Evolutionary conservation across 2,797 vertebrate genomes (phyloP), one percentile per base, ranked within the genome.

Genomic region (Coreius guichenoti): DNA sequence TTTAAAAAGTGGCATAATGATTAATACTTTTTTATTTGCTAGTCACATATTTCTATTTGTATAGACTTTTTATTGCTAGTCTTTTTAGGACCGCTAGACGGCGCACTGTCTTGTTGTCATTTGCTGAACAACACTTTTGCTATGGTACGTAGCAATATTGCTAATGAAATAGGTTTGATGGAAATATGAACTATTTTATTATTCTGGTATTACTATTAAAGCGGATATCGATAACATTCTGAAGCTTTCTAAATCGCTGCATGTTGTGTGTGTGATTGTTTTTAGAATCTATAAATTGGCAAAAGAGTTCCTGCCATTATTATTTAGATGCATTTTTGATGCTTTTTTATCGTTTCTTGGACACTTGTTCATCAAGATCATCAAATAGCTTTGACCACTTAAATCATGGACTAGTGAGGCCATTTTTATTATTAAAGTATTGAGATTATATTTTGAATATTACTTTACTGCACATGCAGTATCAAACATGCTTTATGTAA

Each of bases 41-140:
- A 54, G 1, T 4, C 21, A 0, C 12, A 54, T 51, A 43, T 23
- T 56, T 76, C 2, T 36, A 56, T 23, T 4, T 1, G 3, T 56
- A 6, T 7, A 8, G 3, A n/a, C 56, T 58, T 63, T 23, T 56
- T 23, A 23, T 13, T 36, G 3, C 12, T n/a, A 14, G 16, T 73
- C 17, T 74, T 51, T 74, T 0, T 8, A 49, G 26, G 47, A 23
- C 11, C 12, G 14, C 2, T 36, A 75, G 19, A 1, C 1, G 19
- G 19, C 49, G 31, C 29, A 31, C 2, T 0, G 0, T 9, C 21
- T 29, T 49, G 3, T 2, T 1, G 2, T 33, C 3, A 5, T 19
- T 49, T 31, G 1, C 0, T 4, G 0, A 31, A 31, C 1, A 17
- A 0, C 12, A 36, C 3, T 2, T 12, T 14, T n/a, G 8, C 7